Evolutionary conservation across 64 coral and sea anemone genomes (phyloP).

Genomic region (Hydrozoanthus tunicans): DNA sequence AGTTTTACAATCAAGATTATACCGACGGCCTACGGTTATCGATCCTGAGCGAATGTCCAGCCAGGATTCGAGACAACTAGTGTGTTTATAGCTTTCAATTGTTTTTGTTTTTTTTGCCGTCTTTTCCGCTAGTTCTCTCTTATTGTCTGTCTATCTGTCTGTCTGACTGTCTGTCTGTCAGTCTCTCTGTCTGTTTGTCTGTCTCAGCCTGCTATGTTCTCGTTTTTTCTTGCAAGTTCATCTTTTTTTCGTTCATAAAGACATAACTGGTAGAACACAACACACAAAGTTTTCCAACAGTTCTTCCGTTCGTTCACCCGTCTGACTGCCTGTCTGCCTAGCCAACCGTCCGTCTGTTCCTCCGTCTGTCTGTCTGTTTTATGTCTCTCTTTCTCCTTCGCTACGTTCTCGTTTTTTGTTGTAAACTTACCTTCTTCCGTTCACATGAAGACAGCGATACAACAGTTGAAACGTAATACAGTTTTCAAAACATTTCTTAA

Average conservation of each 20-base stretch:
- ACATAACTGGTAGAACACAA: no score
- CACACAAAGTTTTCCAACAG: no score
- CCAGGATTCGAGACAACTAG: no score
- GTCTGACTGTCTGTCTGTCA: not conserved
- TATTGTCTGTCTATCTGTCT: not conserved
- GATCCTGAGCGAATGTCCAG: no score
- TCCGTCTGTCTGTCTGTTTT: not conserved
- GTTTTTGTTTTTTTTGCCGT: not conserved
- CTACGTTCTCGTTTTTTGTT: not conserved
- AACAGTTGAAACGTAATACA: not conserved
- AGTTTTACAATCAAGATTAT: no score
- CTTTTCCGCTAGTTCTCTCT: not conserved
- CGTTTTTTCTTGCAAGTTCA: not conserved
- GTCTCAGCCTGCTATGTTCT: not conserved
- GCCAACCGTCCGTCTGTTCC: no score
- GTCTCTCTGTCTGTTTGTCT: not conserved
- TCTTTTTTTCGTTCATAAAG: no score
- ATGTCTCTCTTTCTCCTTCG: not conserved
- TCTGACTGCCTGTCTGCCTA: no score
- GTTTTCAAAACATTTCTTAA: not conserved
- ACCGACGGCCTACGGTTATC: no score
- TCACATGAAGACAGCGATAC: not conserved
- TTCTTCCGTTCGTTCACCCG: no score
- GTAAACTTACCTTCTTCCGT: not conserved
- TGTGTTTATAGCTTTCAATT: not conserved